A percentile compares a stretch with the other conserved stretches of the same genome.
These are phyloP conservation scores for Caenorhabditis elegans DNA, from an alignment of 1,140 invertebrate genomes.

Conservation along the genomic window WBcel235 BX284602.5:5786001-5786500, in stretches of 20 bases:
- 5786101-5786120: slow-evolving; percentile 23
- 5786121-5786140: background rate
- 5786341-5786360: slow-evolving; percentile 64
- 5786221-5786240: slow-evolving; percentile 49
- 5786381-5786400: slow-evolving; percentile 62
- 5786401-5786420: slow-evolving; percentile 62
- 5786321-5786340: slow-evolving; percentile 59
- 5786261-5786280: slow-evolving; percentile 64
- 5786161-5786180: too few species aligned
- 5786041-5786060: slow-evolving; percentile 61
- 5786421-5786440: slow-evolving; percentile 58
- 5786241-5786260: slow-evolving; percentile 60
- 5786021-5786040: slow-evolving; percentile 61
- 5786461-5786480: slow-evolving; percentile 19
- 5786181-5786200: slow-evolving; percentile 33
- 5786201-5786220: slow-evolving; percentile 32
- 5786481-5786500: slow-evolving; percentile 65
- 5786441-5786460: background rate
- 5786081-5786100: slow-evolving; percentile 52
- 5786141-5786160: slow-evolving; percentile 49
- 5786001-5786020: slow-evolving; percentile 61
- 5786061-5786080: slow-evolving; percentile 61
- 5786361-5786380: slow-evolving; percentile 66
- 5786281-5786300: slow-evolving; percentile 64
- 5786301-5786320: slow-evolving; percentile 66